Conservation (phyloP, 2,797 vertebrate species). For the Loris lydekkerianus region DNA sequence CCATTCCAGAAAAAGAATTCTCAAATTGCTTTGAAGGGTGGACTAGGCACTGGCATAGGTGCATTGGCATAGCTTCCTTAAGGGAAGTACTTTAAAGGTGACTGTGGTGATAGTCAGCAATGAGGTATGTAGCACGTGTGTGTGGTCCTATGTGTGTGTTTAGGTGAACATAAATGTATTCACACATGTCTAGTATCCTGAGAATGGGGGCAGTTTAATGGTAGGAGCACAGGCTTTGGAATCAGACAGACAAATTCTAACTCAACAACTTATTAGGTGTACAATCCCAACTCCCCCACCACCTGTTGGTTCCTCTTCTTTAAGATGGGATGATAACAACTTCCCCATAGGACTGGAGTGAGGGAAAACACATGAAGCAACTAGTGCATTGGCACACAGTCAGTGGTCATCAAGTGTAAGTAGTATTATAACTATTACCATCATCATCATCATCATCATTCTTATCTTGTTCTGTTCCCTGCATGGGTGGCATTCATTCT, state of each 20-base stretch:
- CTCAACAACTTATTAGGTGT: not conserved
- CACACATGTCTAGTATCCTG: not conserved
- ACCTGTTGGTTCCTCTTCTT: not conserved
- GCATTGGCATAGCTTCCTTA: too few species aligned
- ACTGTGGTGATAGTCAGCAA: too few species aligned
- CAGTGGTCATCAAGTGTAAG: not conserved
- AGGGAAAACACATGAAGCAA: not conserved
- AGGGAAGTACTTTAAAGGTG: too few species aligned
- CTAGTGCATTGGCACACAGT: not conserved
- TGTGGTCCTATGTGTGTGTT: not conserved
- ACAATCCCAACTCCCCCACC: not conserved
- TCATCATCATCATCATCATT: not conserved
- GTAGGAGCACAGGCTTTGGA: not conserved
- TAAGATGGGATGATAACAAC: not conserved
- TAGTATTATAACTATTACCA: not conserved
- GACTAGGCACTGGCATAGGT: too few species aligned
- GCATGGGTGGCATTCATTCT: not conserved
- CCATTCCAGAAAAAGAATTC: too few species aligned
- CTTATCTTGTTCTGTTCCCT: not conserved
- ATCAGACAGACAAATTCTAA: constrained; percentile 14
- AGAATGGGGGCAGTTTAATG: not conserved
- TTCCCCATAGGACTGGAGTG: not conserved
- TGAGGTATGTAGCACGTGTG: not conserved
- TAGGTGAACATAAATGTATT: not conserved
- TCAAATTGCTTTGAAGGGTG: too few species aligned